Conservation (phyloP, 2,797 vertebrate species). For the Gymnodraco acuticeps region DNA sequence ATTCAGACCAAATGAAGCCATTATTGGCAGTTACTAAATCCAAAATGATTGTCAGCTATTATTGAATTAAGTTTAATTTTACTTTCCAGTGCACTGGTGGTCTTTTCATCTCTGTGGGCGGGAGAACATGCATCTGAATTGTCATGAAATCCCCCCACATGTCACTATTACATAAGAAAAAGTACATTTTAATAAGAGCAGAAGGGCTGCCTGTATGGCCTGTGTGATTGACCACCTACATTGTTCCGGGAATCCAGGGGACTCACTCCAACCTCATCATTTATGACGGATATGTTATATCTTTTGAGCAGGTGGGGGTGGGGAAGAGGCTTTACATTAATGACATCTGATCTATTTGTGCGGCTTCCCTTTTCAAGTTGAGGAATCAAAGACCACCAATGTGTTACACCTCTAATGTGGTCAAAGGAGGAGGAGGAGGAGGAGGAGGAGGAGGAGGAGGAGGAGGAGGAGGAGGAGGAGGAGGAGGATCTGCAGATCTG, state of each 20-base stretch:
- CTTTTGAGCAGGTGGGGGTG: slow-evolving; percentile 60
- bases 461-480: slow-evolving; percentile 47
- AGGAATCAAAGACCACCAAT: slow-evolving; percentile 78
- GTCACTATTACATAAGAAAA: slow-evolving; percentile 46
- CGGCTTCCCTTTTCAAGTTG: slow-evolving; percentile 67
- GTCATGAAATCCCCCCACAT: slow-evolving; percentile 25
- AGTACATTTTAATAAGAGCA: slow-evolving; percentile 44
- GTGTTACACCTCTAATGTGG: slow-evolving; percentile 75
- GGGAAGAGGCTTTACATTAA: slow-evolving; percentile 36
- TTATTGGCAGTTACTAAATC: slow-evolving; percentile 16
- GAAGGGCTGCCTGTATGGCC: slow-evolving; percentile 32
- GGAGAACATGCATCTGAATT: slow-evolving; percentile 38
- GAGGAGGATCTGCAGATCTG: slow-evolving; percentile 59
- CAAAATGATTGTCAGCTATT: slow-evolving; percentile 28
- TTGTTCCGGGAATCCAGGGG: slow-evolving; percentile 48
- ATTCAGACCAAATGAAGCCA: slow-evolving; percentile 24
- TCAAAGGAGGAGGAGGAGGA: slow-evolving; percentile 49
- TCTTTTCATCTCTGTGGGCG: slow-evolving; percentile 36
- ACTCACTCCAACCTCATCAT: slow-evolving; percentile 64
- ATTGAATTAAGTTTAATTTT: slow-evolving; percentile 37
- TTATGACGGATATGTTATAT: slow-evolving; percentile 66
- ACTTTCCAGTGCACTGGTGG: slow-evolving; percentile 33
- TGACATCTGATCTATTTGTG: slow-evolving; percentile 75
- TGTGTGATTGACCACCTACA: slow-evolving; percentile 63
- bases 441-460: no score